Conservation (phyloP, 2,888 invertebrate genomes). For the Pogonocherus hispidulus region DNA sequence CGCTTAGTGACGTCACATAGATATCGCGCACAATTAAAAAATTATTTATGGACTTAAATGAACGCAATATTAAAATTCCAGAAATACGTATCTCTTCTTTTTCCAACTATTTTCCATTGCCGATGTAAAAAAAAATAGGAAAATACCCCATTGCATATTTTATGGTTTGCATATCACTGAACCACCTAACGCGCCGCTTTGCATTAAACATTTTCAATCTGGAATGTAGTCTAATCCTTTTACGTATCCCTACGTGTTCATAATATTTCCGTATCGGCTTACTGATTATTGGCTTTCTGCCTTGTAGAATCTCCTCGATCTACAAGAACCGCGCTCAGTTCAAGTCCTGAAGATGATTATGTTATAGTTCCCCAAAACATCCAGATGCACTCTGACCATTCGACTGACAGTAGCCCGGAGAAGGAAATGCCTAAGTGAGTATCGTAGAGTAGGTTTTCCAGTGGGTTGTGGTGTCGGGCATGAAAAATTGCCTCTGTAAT, state of each 20-base stretch:
- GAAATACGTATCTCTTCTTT: too few relatives aligned
- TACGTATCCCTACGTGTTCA: neutral
- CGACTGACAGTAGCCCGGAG: slow-evolving; percentile 65
- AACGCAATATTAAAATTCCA: too few relatives aligned
- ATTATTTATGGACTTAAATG: too few relatives aligned
- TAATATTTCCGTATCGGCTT: neutral
- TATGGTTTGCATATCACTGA: too few relatives aligned
- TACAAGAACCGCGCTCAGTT: slow-evolving; percentile 66
- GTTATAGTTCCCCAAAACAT: slow-evolving; percentile 83
- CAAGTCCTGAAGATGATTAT: slow-evolving; percentile 86
- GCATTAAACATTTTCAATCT: neutral
- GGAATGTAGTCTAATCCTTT: neutral
- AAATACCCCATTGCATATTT: too few relatives aligned
- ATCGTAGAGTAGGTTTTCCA: neutral
- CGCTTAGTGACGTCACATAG: too few relatives aligned
- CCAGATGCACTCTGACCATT: slow-evolving; percentile 72
- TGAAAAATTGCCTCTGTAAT: too few relatives aligned
- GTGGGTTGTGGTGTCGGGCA: neutral
- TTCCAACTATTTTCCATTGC: too few relatives aligned
- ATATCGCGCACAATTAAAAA: too few relatives aligned
- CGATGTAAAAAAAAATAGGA: too few relatives aligned
- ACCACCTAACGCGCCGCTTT: too few relatives aligned
- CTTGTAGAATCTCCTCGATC: slow-evolving; percentile 66
- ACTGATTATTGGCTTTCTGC: slow-evolving; percentile 9
- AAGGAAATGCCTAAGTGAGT: slow-evolving; percentile 52